Percentiles rank a stretch among this genome's conserved stretches.
phyloP scores from a whole-genome alignment of 53 echinoderm and acorn worm genomes.

The Luidia sarsii region DNA sequence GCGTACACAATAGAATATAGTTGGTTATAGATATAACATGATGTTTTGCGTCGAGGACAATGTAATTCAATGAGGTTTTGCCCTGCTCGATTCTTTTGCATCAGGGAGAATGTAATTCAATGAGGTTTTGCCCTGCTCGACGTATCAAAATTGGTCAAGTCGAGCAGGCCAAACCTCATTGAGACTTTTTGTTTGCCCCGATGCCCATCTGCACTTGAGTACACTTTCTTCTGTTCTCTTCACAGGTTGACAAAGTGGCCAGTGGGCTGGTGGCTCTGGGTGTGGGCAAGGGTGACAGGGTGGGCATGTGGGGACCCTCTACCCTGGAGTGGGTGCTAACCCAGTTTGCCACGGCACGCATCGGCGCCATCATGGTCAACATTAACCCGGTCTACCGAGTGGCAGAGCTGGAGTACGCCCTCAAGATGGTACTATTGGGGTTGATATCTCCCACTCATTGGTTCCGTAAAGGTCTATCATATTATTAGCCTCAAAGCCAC shows the following conservation, averaged over 20 bases:
- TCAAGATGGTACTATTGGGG: constrained; percentile 75
- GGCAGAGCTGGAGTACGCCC: constrained; percentile 75
- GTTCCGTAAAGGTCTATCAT: background rate
- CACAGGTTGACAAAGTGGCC: constrained; percentile 72
- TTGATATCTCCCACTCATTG: background rate
- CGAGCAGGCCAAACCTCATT: too few relatives aligned
- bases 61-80: too few relatives aligned
- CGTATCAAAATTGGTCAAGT: too few relatives aligned
- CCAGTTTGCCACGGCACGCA: constrained; percentile 73
- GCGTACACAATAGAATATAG: too few relatives aligned
- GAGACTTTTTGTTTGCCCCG: too few relatives aligned
- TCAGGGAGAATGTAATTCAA: too few relatives aligned
- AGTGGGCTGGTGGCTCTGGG: constrained; percentile 72
- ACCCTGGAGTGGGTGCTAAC: constrained; percentile 84
- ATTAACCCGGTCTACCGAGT: constrained; percentile 85
- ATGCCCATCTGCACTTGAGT: too few relatives aligned
- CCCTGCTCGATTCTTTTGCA: too few relatives aligned
- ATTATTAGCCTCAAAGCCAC: too few relatives aligned
- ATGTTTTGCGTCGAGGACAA: too few relatives aligned
- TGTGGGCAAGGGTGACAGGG: constrained; percentile 68
- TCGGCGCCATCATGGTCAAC: constrained; percentile 83
- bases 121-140: too few relatives aligned
- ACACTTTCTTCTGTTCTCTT: background rate
- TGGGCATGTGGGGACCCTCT: constrained; percentile 88
- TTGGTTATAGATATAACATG: too few relatives aligned